Evolutionary conservation across 2,888 invertebrate species (phyloP), one percentile per base, ranked within the genome.

Genomic region (Tenthredo livida): DNA sequence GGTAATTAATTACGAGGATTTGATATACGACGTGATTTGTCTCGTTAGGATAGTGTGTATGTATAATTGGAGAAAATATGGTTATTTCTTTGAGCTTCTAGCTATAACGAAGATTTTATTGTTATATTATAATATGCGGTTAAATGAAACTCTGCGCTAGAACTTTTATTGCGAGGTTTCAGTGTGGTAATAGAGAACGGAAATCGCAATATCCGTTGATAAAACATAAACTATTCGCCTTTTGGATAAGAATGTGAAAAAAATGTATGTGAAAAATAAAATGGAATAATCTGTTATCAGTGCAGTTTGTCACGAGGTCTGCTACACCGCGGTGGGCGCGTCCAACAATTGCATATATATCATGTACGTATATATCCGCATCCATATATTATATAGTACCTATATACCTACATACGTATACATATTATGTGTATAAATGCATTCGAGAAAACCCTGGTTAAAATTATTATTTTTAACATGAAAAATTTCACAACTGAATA

Each of bases 181-280:
- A 40, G 61, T 61, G n/a, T 50, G 29, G 21, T 61, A 77, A 77
- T 54, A 29, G 80, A 4, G 29, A 80, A 80, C 80, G 80, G 80
- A 80, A 80, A 83, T 61, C 82, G 47, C 82, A 83, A 83, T 83
- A 67, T 83, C 82, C 82, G 82, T 67, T 83, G 91, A 91, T 92
- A 92, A 91, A 47, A 89, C 87, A 85, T 87, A 87, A 87, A 86
- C 89, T 89, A 90, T 91, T 91, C 90, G 90, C 89, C 89, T 89
- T 89, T 87, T 87, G 87, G 89, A 90, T 89, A 89, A 90, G 89
- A 88, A 89, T 88, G 88, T 75, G 86, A 88, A 91, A 90, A 91
- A 91, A 70, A 40, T 29, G 15, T n/a, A 50, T 50, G 25, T 43
- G 40, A 40, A 21, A 40, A 73, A 73, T 43, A 73, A 73, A 90